Percentiles rank a stretch among this genome's conserved stretches.
Conservation (phyloP, 35 echinoderm and acorn worm genomes). For the Ophiothrix spiculata region DNA sequence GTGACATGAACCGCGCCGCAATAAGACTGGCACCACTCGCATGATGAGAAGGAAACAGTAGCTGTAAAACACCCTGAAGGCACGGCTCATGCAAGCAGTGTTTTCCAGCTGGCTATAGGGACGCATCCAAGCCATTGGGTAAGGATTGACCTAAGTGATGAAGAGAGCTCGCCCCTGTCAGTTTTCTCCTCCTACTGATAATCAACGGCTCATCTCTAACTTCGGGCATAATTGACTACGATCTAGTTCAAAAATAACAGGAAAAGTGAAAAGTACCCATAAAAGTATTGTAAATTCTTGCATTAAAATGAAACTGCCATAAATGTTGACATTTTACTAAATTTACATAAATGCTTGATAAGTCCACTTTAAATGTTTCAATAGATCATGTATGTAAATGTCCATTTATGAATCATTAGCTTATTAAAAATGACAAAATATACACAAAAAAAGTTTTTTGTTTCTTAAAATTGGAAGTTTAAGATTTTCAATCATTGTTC, state of each 20-base stretch:
- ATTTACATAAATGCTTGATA: no score
- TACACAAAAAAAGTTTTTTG: no score
- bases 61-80: not conserved
- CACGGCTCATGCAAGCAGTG: not conserved
- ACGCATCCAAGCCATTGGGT: not conserved
- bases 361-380: no score
- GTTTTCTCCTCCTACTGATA: not conserved
- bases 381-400: no score
- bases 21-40: not conserved
- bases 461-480: no score
- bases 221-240: not conserved
- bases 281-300: no score
- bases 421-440: no score
- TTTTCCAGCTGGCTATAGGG: not conserved
- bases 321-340: no score
- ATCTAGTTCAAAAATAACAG: not conserved
- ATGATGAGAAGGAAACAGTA: not conserved
- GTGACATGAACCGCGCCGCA: no score
- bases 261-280: not conserved
- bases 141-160: not conserved
- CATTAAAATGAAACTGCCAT: no score
- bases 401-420: no score
- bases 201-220: slow-evolving; percentile 1
- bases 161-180: not conserved
- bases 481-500: no score